Percentiles rank a stretch among this genome's conserved stretches.
phyloP scores from a whole-genome alignment of 2,113 vertebrate genomes.

The Ailurus styani region DNA sequence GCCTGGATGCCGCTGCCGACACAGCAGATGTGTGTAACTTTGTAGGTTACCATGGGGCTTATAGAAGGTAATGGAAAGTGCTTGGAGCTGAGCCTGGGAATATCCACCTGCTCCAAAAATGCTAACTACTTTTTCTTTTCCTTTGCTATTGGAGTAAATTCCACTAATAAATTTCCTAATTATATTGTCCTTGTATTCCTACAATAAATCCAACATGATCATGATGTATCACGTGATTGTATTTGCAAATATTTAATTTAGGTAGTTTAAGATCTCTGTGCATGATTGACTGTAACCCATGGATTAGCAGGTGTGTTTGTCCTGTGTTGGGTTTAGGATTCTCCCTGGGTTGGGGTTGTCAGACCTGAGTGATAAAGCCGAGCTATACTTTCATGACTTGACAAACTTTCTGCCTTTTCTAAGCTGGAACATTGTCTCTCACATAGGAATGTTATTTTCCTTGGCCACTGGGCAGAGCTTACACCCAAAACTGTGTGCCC shows the following conservation, averaged over 20 bases:
- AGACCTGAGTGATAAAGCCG: not conserved
- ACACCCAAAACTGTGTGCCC: too few relatives aligned
- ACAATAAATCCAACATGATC: not conserved
- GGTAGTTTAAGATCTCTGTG: not conserved
- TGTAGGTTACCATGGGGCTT: not conserved
- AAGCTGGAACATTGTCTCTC: not conserved
- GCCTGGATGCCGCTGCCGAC: not conserved
- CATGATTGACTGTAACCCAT: not conserved
- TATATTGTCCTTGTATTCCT: not conserved
- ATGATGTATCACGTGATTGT: not conserved
- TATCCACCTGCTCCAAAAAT: not conserved
- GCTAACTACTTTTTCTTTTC: not conserved
- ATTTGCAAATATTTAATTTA: not conserved
- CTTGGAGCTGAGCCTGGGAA: not conserved
- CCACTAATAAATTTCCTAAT: not conserved
- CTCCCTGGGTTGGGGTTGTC: too few relatives aligned
- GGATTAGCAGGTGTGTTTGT: not conserved
- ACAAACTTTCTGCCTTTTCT: not conserved
- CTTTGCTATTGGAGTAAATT: not conserved
- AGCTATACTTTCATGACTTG: not conserved
- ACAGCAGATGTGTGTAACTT: too few relatives aligned
- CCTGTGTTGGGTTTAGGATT: not conserved
- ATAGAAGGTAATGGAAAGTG: not conserved
- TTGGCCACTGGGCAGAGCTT: not conserved
- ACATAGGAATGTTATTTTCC: not conserved